Evolutionary conservation across 2,888 invertebrate species (phyloP).

Genomic region (Branchipolynoe longqiensis): DNA sequence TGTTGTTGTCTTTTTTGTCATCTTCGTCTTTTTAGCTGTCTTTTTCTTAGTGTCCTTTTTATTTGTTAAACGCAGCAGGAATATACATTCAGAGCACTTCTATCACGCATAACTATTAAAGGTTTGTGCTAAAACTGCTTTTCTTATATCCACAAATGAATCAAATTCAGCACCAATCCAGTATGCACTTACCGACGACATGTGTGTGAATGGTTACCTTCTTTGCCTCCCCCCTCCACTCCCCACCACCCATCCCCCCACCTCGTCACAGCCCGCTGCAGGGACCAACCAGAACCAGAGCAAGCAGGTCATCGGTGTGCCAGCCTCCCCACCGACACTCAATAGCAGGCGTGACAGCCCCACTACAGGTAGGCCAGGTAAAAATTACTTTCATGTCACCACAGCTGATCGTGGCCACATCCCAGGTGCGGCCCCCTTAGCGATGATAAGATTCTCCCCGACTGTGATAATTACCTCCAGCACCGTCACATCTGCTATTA

Average conservation of each 20-base stretch:
- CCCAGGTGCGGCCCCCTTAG: conserved; percentile 30
- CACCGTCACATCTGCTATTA: conserved; percentile 25
- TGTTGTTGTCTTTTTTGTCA: too few relatives aligned
- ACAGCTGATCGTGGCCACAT: conserved; percentile 38
- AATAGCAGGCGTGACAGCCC: conserved; percentile 25
- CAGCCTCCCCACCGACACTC: not conserved
- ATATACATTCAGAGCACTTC: too few relatives aligned
- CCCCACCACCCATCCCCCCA: conserved; percentile 1
- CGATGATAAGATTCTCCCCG: conserved; percentile 18
- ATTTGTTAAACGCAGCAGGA: too few relatives aligned
- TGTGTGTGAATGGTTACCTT: not conserved
- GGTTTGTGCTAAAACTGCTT: too few relatives aligned
- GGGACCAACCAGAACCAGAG: too few relatives aligned
- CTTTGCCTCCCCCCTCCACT: not conserved
- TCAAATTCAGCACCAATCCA: not conserved
- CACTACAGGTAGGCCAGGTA: conserved; percentile 39
- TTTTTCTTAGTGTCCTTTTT: too few relatives aligned
- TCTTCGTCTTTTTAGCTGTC: too few relatives aligned
- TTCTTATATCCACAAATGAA: too few relatives aligned
- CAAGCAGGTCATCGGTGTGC: not conserved
- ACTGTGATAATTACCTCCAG: conserved; percentile 37
- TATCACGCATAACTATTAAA: too few relatives aligned
- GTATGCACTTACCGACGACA: not conserved
- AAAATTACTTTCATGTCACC: conserved; percentile 40
- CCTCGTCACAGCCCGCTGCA: too few relatives aligned